A percentile compares a stretch with the other conserved stretches of the same genome.
Conservation (phyloP, 2,113 vertebrate species). For the Hirundichthys speculiger region DNA sequence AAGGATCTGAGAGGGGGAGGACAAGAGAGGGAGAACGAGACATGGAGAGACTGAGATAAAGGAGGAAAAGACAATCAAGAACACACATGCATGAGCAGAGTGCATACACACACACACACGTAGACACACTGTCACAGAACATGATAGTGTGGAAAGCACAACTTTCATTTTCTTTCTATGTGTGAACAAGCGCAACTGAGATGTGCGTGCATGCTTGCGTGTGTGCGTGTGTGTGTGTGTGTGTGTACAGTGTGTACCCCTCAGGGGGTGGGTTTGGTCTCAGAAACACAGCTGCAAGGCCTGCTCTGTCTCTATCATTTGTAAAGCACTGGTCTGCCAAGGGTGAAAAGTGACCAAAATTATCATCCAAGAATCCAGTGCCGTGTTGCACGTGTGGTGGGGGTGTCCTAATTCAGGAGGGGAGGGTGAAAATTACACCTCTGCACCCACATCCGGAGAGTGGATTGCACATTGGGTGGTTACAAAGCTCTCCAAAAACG, state of each 20-base stretch:
- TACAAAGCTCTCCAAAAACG: conserved; percentile 67
- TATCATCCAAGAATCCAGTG: conserved; percentile 84
- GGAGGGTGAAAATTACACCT: conserved; percentile 86
- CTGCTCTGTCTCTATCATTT: conserved; percentile 88
- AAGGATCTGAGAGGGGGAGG: conserved; percentile 68
- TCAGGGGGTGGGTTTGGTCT: conserved; percentile 53
- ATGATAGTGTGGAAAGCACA: conserved; percentile 57
- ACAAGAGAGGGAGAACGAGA: conserved; percentile 53
- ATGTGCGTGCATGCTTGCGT: conserved; percentile 20
- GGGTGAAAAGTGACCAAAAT: conserved; percentile 87
- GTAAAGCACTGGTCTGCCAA: conserved; percentile 83
- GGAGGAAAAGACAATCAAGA: conserved; percentile 54
- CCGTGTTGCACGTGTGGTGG: conserved; percentile 15
- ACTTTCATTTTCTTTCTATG: conserved; percentile 23
- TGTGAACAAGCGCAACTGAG: conserved; percentile 32
- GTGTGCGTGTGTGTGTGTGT: conserved; percentile 23
- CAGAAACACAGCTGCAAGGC: conserved; percentile 85
- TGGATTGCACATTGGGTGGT: conserved; percentile 57
- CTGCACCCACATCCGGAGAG: conserved; percentile 82
- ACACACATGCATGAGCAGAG: conserved; percentile 21
- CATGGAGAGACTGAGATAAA: conserved; percentile 54
- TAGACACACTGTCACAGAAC: conserved; percentile 23
- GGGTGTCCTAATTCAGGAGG: conserved; percentile 72
- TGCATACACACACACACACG: neutral
- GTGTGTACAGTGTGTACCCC: conserved; percentile 18